Evolutionary conservation across 2,113 vertebrate genomes (phyloP).

Genomic region (Leptocoma aspasia): DNA sequence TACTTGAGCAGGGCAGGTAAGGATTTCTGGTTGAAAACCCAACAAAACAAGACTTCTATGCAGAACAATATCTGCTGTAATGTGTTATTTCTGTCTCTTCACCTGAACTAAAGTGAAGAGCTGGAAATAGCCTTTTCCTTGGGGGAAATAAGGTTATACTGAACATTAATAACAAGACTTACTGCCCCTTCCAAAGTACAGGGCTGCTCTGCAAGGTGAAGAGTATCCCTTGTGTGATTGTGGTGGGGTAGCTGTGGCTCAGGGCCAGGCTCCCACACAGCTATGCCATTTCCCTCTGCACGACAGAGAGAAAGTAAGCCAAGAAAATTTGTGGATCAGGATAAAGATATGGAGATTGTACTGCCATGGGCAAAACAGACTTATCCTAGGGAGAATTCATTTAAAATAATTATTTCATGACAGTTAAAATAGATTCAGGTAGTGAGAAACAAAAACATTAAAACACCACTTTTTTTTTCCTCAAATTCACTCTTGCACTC

Average conservation of each 20-base stretch:
- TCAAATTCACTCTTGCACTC: background rate
- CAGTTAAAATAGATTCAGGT: background rate
- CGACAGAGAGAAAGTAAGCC: background rate
- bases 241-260: background rate
- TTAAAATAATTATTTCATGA: background rate
- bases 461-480: fast-evolving
- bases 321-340: background rate
- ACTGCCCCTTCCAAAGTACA: background rate
- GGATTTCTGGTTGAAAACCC: background rate
- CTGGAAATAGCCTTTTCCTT: background rate
- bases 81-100: background rate
- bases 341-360: background rate
- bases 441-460: background rate
- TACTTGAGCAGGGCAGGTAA: conserved; percentile 97
- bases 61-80: fast-evolving
- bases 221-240: background rate
- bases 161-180: fast-evolving
- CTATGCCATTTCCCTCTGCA: background rate
- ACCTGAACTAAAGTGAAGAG: background rate
- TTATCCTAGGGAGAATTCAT: background rate
- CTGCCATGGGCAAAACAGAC: background rate
- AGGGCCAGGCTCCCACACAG: background rate
- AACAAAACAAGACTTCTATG: fast-evolving
- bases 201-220: too few relatives aligned
- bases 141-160: background rate